Base-by-base conservation (phyloP, 2,888 invertebrate species). In the Agrochola lychnidis region DNA sequence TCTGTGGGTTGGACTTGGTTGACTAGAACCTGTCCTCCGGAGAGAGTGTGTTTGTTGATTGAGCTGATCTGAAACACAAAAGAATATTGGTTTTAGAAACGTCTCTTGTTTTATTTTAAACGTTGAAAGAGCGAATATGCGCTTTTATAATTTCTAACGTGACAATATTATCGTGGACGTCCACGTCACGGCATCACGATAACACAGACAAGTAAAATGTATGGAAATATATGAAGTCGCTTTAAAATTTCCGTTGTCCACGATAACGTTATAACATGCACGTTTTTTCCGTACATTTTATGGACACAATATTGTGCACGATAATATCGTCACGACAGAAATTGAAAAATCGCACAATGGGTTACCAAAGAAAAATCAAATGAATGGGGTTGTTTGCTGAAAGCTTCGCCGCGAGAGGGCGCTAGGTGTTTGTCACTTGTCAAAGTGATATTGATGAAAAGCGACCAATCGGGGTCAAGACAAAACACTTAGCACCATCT, bases 21-120 rank as follows among this genome's bases (percentile, higher is more conserved):
- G 0, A 95, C 93, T 4, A 93, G 90, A 0, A 96, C 93, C 12
- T 95, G 93, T 0, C 96, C 96, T 0, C 96, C 96, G 0, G 95
- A 92, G 10, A 96, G 85, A 0, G 93, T 94, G 30, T 93, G 92
- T 42, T 90, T 91, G 89, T 96, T 95, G 0, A 95, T 88, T 81
- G 94, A 93, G 66, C 81, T 92, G 66, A 95, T 92, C 95, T 95
- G 92, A 0, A 91, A 92, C 53, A 36, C n/a, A 74, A 67, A 81
- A 22, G 7, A 36, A 42, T 7, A 30, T 12, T 45, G 10, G n/a
- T 59, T 59, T 59, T 16, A 59, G 22, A 51, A 22, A 51, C 51
- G 22, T 51, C 19, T 51, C 7, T 51, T 19, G 7, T 7, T 51
- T 51, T 51, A 51, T 19, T 19, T 51, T 51, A 3, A 51, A 51